Conservation (phyloP, 2,113 vertebrate genomes). For the Ptyas mucosa region DNA sequence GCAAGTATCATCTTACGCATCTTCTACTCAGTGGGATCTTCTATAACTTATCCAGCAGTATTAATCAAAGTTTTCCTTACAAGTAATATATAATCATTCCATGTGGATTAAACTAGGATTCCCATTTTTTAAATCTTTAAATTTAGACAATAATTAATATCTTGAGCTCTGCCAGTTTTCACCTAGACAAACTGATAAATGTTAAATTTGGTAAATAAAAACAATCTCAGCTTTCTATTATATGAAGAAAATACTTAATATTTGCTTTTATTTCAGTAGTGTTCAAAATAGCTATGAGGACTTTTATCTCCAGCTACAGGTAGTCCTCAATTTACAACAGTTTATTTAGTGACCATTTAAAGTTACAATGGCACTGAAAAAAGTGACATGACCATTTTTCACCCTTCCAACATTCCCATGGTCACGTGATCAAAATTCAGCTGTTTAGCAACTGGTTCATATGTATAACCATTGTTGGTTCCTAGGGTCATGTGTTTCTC, state of each 20-base stretch:
- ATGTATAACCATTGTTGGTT: too few species aligned
- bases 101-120: background rate
- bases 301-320: background rate
- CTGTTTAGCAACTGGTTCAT: too few species aligned
- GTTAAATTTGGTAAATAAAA: background rate
- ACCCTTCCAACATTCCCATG: too few species aligned
- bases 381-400: too few species aligned
- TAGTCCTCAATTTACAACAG: too few species aligned
- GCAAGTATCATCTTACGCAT: background rate
- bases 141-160: background rate
- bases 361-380: too few species aligned
- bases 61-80: background rate
- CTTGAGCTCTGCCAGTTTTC: background rate
- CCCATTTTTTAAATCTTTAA: background rate
- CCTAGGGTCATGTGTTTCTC: too few species aligned
- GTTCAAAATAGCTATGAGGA: background rate
- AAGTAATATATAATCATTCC: background rate
- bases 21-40: background rate
- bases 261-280: background rate
- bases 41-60: background rate
- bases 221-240: background rate
- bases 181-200: background rate
- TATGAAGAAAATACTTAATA: background rate
- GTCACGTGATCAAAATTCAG: too few species aligned
- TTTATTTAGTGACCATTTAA: too few species aligned